These are phyloP conservation scores for Ctena decussata DNA, from an alignment of 2,888 invertebrate genomes.

Conservation along the genomic window DNA sequence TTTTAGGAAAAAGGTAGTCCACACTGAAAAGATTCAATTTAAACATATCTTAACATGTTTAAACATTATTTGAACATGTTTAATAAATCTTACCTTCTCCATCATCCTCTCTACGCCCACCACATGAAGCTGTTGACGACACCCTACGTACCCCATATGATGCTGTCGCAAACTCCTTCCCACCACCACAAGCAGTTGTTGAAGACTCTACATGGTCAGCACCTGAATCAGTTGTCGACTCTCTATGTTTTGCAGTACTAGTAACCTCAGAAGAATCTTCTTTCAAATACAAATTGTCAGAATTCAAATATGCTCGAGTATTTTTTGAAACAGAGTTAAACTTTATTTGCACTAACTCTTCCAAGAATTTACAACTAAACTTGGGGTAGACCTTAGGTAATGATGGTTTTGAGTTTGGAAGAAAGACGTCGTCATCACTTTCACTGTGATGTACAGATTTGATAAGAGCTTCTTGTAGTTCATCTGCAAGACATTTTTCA, in stretches of 20 bases:
- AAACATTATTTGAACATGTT: too few species aligned
- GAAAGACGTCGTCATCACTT: conserved; percentile 72
- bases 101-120: conserved; percentile 43
- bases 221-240: neutral
- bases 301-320: conserved; percentile 71
- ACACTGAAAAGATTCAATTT: too few species aligned
- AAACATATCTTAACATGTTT: too few species aligned
- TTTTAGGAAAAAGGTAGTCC: too few species aligned
- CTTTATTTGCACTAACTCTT: conserved; percentile 67
- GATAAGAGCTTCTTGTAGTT: conserved; percentile 76
- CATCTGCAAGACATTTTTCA: conserved; percentile 79
- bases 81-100: conserved; percentile 55
- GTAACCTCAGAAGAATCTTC: conserved; percentile 85
- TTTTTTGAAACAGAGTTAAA: conserved; percentile 76
- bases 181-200: neutral
- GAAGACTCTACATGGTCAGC: neutral
- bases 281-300: conserved; percentile 90
- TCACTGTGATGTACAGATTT: conserved; percentile 48
- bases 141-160: neutral
- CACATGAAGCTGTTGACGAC: conserved; percentile 40
- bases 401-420: conserved; percentile 47
- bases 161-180: neutral
- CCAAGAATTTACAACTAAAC: conserved; percentile 67
- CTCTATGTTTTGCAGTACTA: neutral
- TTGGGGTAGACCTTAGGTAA: conserved; percentile 68